Conservation (phyloP, 2,113 vertebrate genomes). For the Atractosteus spatula region DNA sequence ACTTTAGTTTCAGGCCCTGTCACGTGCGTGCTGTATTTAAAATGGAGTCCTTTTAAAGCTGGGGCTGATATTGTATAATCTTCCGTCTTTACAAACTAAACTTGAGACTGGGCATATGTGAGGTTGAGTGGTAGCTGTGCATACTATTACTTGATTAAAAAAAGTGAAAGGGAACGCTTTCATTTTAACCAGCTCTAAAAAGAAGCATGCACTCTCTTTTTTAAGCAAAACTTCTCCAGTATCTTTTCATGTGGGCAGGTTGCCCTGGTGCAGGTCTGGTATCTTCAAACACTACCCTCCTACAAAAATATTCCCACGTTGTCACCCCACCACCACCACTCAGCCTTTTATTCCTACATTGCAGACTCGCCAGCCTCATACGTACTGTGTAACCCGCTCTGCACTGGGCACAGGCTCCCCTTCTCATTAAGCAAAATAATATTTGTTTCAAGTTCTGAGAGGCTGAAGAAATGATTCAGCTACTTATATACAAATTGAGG, state of each 20-base stretch:
- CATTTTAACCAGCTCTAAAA: not conserved
- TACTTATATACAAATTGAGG: too few relatives aligned
- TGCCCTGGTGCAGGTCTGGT: not conserved
- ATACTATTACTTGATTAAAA: constrained; percentile 9
- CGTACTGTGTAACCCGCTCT: too few relatives aligned
- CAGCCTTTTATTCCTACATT: too few relatives aligned
- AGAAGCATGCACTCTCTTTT: not conserved
- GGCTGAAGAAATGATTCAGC: too few relatives aligned
- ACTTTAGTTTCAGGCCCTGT: constrained; percentile 31
- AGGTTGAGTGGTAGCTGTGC: constrained; percentile 11
- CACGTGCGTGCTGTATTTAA: constrained; percentile 29
- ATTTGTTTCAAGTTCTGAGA: too few relatives aligned
- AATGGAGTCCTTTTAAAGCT: constrained; percentile 15
- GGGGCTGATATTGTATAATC: too few relatives aligned
- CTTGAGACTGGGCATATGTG: constrained; percentile 22
- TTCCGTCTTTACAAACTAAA: constrained; percentile 29
- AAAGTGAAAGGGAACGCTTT: constrained; percentile 3
- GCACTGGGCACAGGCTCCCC: too few relatives aligned
- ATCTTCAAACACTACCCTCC: not conserved
- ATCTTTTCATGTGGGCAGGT: too few relatives aligned
- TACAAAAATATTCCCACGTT: too few relatives aligned
- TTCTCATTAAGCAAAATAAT: too few relatives aligned
- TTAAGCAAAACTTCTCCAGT: not conserved
- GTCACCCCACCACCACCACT: too few relatives aligned
- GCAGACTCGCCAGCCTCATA: too few relatives aligned